A percentile compares a stretch with the other conserved stretches of the same genome.
These are phyloP conservation scores for Porites rus DNA, from an alignment of 92 coral and sea anemone genomes.

Conservation along the genomic window DNA sequence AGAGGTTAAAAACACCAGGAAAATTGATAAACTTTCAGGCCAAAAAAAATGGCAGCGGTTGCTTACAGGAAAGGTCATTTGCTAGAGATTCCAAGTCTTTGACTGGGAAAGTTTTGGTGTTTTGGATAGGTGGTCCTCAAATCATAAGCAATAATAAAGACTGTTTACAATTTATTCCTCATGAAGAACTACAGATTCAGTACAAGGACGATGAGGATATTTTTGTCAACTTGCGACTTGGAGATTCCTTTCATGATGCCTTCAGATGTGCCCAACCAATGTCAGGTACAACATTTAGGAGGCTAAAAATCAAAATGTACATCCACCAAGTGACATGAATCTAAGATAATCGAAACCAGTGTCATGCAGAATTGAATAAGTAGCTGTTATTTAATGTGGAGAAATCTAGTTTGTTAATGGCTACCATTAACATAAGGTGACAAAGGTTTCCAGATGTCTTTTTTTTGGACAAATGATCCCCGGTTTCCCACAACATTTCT, in stretches of 20 bases:
- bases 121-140: too few species aligned
- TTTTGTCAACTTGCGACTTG: conserved; percentile 13
- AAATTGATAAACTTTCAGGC: too few species aligned
- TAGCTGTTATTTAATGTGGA: conserved; percentile 30
- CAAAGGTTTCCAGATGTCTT: too few species aligned
- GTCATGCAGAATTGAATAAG: conserved; percentile 19
- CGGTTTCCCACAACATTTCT: too few species aligned
- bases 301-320: conserved; percentile 21
- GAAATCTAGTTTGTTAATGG: conserved; percentile 8
- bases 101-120: too few species aligned
- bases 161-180: conserved; percentile 30
- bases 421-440: not conserved
- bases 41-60: too few species aligned
- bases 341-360: not conserved
- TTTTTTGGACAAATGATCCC: too few species aligned
- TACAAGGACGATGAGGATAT: conserved; percentile 25
- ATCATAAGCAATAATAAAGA: not conserved
- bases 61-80: too few species aligned
- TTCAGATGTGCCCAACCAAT: conserved; percentile 39
- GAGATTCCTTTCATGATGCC: conserved; percentile 7
- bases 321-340: conserved; percentile 19
- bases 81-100: too few species aligned
- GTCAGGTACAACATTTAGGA: conserved; percentile 38
- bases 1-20: too few species aligned
- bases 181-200: conserved; percentile 29